These are phyloP conservation scores for Drosophila trichaetosa DNA, from an alignment of 2,888 invertebrate genomes.

Conservation along the genomic window DNA sequence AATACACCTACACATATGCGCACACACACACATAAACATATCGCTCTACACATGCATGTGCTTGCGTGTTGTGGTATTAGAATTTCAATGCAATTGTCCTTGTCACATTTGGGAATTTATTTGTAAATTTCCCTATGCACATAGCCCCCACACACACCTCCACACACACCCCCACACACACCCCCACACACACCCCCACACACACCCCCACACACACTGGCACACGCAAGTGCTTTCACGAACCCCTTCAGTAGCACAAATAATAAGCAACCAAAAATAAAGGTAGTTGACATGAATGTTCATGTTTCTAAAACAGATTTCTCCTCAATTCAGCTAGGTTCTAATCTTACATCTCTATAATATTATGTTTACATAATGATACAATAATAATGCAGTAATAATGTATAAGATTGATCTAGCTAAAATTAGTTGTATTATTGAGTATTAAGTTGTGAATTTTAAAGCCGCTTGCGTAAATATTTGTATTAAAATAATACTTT, in stretches of 20 bases:
- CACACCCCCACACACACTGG: neutral
- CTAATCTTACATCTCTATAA: too few species aligned
- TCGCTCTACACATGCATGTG: slow-evolving; percentile 7
- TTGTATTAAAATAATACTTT: neutral
- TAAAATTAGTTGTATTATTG: neutral
- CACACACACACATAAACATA: neutral
- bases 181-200: slow-evolving; percentile 3
- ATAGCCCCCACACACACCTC: slow-evolving; percentile 26
- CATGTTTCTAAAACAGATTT: slow-evolving; percentile 33
- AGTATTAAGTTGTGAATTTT: neutral
- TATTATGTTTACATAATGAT: neutral
- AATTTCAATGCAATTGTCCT: slow-evolving; percentile 78
- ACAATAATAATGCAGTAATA: neutral
- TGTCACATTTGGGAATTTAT: slow-evolving; percentile 78
- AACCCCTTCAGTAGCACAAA: slow-evolving; percentile 25
- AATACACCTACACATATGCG: slow-evolving; percentile 3
- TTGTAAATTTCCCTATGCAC: slow-evolving; percentile 64
- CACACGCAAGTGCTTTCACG: slow-evolving; percentile 18
- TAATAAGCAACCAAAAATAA: slow-evolving; percentile 58
- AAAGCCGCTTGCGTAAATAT: neutral
- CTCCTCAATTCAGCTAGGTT: slow-evolving; percentile 10
- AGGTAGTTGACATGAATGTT: slow-evolving; percentile 20
- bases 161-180: slow-evolving; percentile 10
- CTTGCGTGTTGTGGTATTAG: slow-evolving; percentile 62
- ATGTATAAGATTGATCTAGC: neutral